phyloP scores from a whole-genome alignment of 1,140 invertebrate genomes.

The Scaptodrosophila lebanonensis region DNA sequence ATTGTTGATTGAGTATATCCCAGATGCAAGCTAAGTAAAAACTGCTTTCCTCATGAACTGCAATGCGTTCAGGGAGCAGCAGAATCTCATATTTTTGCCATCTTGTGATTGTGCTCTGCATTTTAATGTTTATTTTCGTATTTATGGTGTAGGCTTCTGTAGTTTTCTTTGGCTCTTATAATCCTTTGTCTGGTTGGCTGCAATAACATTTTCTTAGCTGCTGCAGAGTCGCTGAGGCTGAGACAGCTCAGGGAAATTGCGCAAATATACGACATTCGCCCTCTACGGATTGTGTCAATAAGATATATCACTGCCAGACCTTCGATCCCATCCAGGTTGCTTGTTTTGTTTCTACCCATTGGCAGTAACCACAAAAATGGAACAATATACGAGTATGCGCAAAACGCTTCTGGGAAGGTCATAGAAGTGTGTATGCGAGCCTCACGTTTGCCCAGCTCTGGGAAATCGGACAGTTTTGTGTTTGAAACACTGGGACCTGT shows the following conservation, averaged over 20 bases:
- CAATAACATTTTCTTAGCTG: constrained; percentile 68
- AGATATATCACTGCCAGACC: constrained; percentile 24
- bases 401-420: constrained; percentile 53
- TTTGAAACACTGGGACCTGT: constrained; percentile 10
- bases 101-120: constrained; percentile 9
- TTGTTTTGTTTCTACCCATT: constrained; percentile 9
- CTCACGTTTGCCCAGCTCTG: constrained; percentile 50
- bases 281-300: constrained; percentile 32
- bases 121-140: constrained; percentile 41
- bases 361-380: constrained; percentile 63
- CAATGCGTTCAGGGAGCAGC: too few relatives aligned
- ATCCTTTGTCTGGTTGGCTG: constrained; percentile 57
- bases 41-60: too few relatives aligned
- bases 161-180: constrained; percentile 6
- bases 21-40: too few relatives aligned
- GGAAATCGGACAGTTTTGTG: constrained; percentile 23
- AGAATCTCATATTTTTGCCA: neutral
- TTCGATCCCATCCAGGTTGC: neutral
- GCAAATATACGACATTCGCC: constrained; percentile 36
- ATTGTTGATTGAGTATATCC: too few relatives aligned
- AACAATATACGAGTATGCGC: constrained; percentile 32
- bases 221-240: too few relatives aligned
- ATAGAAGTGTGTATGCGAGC: constrained; percentile 20
- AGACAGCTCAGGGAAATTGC: constrained; percentile 55
- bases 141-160: constrained; percentile 4